Conservation (phyloP, 2,888 invertebrate genomes). For the Tetragonula carbonaria region DNA sequence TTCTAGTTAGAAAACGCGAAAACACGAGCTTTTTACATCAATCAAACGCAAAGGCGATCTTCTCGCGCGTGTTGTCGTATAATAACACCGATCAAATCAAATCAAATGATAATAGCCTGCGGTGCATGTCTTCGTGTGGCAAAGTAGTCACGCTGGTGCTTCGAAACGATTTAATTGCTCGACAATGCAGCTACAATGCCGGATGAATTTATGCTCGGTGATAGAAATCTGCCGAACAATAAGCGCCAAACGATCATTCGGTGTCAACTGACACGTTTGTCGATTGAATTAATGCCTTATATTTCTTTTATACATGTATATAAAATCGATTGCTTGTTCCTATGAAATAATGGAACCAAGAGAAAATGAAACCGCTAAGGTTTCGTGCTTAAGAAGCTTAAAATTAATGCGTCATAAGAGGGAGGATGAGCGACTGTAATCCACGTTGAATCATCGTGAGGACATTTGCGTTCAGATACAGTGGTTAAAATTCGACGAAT, state of each 20-base stretch:
- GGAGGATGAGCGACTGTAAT: not conserved
- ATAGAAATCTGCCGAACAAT: slow-evolving; percentile 15
- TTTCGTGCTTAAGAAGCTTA: not conserved
- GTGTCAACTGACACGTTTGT: slow-evolving; percentile 8
- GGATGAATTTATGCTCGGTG: slow-evolving; percentile 9
- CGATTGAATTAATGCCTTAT: not conserved
- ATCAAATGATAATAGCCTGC: slow-evolving; percentile 18
- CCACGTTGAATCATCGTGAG: not conserved
- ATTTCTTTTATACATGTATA: no score
- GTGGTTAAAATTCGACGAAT: not conserved
- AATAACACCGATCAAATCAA: slow-evolving; percentile 3
- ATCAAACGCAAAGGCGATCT: not conserved
- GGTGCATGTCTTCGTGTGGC: no score
- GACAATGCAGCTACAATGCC: slow-evolving; percentile 15
- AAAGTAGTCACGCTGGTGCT: slow-evolving; percentile 10
- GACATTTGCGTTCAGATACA: not conserved
- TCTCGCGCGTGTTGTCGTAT: not conserved
- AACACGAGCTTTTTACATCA: no score
- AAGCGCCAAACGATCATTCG: slow-evolving; percentile 20
- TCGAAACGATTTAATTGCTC: slow-evolving; percentile 39
- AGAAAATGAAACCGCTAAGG: not conserved
- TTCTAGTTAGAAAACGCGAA: no score
- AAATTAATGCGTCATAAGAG: slow-evolving; percentile 6
- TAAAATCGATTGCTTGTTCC: not conserved
- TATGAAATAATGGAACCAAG: not conserved